Evolutionary conservation across 2,113 vertebrate genomes (phyloP).

Genomic region (Hippocampus guttulatus): DNA sequence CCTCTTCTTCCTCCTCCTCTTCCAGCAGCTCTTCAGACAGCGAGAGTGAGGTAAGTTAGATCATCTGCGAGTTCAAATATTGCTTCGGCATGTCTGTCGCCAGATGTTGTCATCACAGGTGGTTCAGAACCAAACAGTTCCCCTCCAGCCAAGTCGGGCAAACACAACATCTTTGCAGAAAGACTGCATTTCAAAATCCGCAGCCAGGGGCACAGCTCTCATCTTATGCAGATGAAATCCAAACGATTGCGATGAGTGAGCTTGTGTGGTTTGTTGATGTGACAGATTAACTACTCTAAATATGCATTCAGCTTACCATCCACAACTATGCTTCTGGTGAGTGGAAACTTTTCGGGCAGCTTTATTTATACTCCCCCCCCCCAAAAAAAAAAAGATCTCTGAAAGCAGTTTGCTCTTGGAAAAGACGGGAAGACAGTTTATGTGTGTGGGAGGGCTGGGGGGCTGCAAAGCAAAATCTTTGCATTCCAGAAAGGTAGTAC

Average conservation of each 20-base stretch:
- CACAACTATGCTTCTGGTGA: not conserved
- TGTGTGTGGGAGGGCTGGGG: not conserved
- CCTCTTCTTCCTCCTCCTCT: slow-evolving; percentile 51
- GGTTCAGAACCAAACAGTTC: not conserved
- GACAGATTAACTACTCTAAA: not conserved
- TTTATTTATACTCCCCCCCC: not conserved
- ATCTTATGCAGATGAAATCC: not conserved
- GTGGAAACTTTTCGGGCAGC: not conserved
- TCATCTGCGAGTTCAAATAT: not conserved
- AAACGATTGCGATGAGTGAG: not conserved
- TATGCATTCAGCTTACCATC: not conserved
- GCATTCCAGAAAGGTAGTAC: not conserved
- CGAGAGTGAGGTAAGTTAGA: slow-evolving; percentile 55
- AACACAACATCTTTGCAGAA: not conserved
- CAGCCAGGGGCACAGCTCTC: not conserved
- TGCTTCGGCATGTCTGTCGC: not conserved
- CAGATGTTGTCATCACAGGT: not conserved
- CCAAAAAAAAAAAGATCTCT: not conserved
- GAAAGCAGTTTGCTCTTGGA: not conserved
- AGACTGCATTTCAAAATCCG: not conserved
- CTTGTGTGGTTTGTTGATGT: slow-evolving; percentile 12
- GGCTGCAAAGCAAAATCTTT: not conserved
- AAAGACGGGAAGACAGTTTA: not conserved
- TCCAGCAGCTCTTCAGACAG: slow-evolving; percentile 60
- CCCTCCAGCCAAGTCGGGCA: not conserved